These are phyloP conservation scores for Baccha elongata DNA, from an alignment of 2,888 invertebrate species.

Conservation along the genomic window DNA sequence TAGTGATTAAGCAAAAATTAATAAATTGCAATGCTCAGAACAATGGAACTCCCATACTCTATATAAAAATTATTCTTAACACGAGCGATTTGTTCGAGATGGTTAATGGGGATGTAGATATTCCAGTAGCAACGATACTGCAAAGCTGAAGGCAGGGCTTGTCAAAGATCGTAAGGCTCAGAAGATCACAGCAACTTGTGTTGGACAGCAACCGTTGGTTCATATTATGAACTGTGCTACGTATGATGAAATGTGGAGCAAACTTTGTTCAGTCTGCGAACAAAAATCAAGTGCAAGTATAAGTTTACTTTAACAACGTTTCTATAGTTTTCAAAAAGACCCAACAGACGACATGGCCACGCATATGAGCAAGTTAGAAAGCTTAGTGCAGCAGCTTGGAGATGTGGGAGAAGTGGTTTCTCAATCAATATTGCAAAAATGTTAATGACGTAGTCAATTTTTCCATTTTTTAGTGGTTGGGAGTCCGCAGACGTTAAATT, in stretches of 20 bases:
- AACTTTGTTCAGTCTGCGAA: too few species aligned
- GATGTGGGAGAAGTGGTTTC: constrained; percentile 18
- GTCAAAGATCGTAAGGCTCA: constrained; percentile 45
- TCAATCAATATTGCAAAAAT: constrained; percentile 30
- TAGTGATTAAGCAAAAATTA: too few species aligned
- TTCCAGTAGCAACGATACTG: not conserved
- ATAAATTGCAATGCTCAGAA: constrained; percentile 23
- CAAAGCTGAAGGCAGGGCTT: constrained; percentile 7
- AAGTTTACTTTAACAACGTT: constrained; percentile 76
- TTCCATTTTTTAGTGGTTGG: constrained; percentile 20
- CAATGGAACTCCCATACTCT: too few species aligned
- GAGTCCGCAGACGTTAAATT: constrained; percentile 7
- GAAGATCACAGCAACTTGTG: constrained; percentile 46
- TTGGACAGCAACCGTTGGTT: constrained; percentile 48
- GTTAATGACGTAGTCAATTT: constrained; percentile 1
- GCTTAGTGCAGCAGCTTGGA: constrained; percentile 53
- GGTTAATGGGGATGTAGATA: constrained; percentile 9
- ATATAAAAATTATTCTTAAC: constrained; percentile 80
- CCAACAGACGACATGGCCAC: constrained; percentile 51
- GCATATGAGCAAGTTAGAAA: constrained; percentile 49
- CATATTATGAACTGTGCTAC: constrained; percentile 60
- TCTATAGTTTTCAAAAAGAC: constrained; percentile 49
- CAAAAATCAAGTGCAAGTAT: constrained; percentile 76
- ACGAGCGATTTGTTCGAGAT: constrained; percentile 12
- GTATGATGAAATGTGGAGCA: constrained; percentile 74